Percentiles rank a stretch among this genome's conserved stretches.
Conservation (phyloP, 1,140 invertebrate genomes). For the Parasteatoda tepidariorum region DNA sequence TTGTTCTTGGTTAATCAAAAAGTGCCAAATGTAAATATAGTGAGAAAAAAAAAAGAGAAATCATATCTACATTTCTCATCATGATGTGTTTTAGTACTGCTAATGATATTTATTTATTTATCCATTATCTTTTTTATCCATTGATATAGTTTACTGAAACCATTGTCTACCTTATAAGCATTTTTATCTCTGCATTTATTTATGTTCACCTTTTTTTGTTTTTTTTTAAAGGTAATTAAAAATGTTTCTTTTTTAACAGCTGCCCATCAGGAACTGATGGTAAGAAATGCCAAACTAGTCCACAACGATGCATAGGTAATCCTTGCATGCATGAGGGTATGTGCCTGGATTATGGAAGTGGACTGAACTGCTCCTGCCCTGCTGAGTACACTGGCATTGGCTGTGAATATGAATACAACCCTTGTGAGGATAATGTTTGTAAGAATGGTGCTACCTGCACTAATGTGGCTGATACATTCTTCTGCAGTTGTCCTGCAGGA, state of each 20-base stretch:
- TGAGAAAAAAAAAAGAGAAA: too few species aligned
- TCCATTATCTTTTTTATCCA: too few species aligned
- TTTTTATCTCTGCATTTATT: too few species aligned
- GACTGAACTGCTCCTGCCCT: slow-evolving; percentile 92
- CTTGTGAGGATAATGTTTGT: slow-evolving; percentile 85
- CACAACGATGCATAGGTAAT: slow-evolving; percentile 93
- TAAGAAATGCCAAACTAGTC: slow-evolving; percentile 94
- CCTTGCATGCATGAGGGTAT: slow-evolving; percentile 95
- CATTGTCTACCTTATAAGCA: too few species aligned
- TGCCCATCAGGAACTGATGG: slow-evolving; percentile 93
- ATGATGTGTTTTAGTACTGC: too few species aligned
- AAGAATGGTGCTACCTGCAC: slow-evolving; percentile 92
- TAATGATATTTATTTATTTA: too few species aligned
- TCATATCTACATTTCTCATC: too few species aligned
- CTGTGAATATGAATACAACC: slow-evolving; percentile 89
- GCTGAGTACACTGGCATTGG: slow-evolving; percentile 87
- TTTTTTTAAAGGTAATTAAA: too few species aligned
- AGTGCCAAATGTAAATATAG: too few species aligned
- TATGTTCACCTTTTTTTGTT: too few species aligned
- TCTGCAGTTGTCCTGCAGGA: slow-evolving; percentile 86
- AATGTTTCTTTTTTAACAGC: slow-evolving; percentile 81
- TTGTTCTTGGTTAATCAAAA: too few species aligned
- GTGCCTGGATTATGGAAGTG: slow-evolving; percentile 94
- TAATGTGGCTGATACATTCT: slow-evolving; percentile 82
- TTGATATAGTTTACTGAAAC: too few species aligned